phyloP scores from a whole-genome alignment of 2,113 vertebrate species.

The Oryctolagus cuniculus region DNA sequence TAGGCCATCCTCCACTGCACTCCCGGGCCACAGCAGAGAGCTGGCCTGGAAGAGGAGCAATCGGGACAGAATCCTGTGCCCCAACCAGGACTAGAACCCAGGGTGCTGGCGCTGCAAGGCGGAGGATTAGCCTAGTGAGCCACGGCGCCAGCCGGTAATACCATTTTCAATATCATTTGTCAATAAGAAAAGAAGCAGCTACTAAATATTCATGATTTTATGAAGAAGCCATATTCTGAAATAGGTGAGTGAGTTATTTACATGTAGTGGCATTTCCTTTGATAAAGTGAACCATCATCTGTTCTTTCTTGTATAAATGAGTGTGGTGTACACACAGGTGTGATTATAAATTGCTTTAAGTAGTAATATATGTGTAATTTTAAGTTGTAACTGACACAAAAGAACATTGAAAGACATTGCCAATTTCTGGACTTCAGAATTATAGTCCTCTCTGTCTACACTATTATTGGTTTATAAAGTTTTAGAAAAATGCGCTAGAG shows the following conservation, averaged over 20 bases:
- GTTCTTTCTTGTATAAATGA: slow-evolving; percentile 18
- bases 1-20: no score
- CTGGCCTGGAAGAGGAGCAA: no score
- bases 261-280: not conserved
- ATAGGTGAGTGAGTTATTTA: slow-evolving; percentile 2
- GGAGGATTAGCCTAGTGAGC: no score
- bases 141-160: not conserved
- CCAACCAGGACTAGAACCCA: no score
- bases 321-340: not conserved
- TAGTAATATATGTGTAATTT: slow-evolving; percentile 23
- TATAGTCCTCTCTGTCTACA: slow-evolving; percentile 2
- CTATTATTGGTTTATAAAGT: not conserved
- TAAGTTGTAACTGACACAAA: slow-evolving; percentile 38
- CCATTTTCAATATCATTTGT: slow-evolving; percentile 23
- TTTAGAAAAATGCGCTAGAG: not conserved
- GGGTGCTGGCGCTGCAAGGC: no score
- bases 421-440: slow-evolving; percentile 45
- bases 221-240: slow-evolving; percentile 17
- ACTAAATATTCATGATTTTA: not conserved
- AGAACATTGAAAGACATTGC: slow-evolving; percentile 39
- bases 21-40: no score
- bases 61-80: no score
- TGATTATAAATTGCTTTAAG: slow-evolving; percentile 43
- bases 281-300: not conserved
- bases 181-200: slow-evolving; percentile 18